A percentile compares a stretch with the other conserved stretches of the same genome.
phyloP scores from a whole-genome alignment of 1,140 invertebrate species.

The Meloidogyne floridensis region DNA sequence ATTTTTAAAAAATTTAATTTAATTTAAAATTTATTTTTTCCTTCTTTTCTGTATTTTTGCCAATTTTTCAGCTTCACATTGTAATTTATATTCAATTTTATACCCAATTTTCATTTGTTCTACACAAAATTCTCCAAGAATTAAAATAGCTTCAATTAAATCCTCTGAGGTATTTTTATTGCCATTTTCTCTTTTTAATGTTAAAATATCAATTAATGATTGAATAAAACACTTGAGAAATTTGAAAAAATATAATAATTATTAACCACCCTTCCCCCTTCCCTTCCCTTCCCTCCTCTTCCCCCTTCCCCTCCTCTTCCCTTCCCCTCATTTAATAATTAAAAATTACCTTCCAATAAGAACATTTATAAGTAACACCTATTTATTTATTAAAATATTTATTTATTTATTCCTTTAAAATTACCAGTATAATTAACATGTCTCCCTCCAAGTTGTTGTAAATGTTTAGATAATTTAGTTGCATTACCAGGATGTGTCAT shows the following conservation, averaged over 20 bases:
- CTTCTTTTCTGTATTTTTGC: constrained; percentile 32
- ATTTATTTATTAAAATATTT: background rate
- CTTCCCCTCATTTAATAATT: background rate
- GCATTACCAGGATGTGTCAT: constrained; percentile 54
- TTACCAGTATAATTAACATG: constrained; percentile 49
- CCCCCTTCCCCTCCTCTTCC: no score
- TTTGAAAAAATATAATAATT: constrained; percentile 45
- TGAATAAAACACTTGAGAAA: constrained; percentile 21
- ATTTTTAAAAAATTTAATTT: no score
- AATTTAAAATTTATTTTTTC: background rate
- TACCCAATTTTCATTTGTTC: constrained; percentile 59
- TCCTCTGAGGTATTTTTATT: constrained; percentile 38
- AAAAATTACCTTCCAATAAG: constrained; percentile 50
- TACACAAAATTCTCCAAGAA: constrained; percentile 55
- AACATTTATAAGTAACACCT: constrained; percentile 51
- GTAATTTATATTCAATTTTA: constrained; percentile 53
- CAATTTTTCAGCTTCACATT: constrained; percentile 51
- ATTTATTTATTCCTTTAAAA: background rate
- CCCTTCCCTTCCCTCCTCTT: no score
- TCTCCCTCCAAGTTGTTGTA: constrained; percentile 53
- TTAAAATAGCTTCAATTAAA: constrained; percentile 45
- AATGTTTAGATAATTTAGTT: constrained; percentile 53
- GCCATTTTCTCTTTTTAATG: constrained; percentile 11
- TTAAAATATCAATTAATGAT: constrained; percentile 34
- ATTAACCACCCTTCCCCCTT: no score